Evolutionary conservation across 2,888 invertebrate genomes (phyloP).

Genomic region (Linhomoeus sp.): DNA sequence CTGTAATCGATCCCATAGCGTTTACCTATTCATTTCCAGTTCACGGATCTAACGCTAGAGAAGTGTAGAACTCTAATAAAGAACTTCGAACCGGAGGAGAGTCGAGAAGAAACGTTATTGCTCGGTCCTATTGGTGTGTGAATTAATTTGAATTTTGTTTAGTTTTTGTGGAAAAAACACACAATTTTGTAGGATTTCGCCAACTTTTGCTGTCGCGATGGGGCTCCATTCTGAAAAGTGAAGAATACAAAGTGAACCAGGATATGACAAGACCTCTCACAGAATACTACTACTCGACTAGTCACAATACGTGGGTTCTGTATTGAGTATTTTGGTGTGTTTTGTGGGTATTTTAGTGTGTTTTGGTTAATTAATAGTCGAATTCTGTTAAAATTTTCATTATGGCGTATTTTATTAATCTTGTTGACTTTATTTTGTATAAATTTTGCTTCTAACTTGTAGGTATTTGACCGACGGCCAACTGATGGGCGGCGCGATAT

Average conservation of each 20-base stretch:
- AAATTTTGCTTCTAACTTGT: slow-evolving; percentile 10
- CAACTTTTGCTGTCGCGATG: slow-evolving; percentile 29
- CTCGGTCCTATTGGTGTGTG: too few relatives aligned
- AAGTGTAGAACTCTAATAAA: neutral
- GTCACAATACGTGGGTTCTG: slow-evolving; percentile 41
- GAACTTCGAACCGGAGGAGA: slow-evolving; percentile 5
- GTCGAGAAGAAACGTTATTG: neutral
- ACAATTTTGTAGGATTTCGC: slow-evolving; percentile 25
- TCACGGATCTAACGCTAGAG: too few relatives aligned
- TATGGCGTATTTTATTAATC: too few relatives aligned
- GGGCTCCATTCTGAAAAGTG: slow-evolving; percentile 33
- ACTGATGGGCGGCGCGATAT: slow-evolving; percentile 37
- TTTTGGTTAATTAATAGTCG: neutral
- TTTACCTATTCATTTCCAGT: too few relatives aligned
- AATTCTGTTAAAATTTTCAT: neutral
- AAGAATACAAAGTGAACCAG: slow-evolving; percentile 34
- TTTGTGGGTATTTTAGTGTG: too few relatives aligned
- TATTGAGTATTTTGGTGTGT: too few relatives aligned
- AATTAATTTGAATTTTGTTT: too few relatives aligned
- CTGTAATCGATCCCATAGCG: too few relatives aligned
- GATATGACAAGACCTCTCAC: slow-evolving; percentile 38
- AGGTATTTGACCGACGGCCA: slow-evolving; percentile 39
- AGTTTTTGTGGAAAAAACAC: too few relatives aligned
- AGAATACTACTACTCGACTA: slow-evolving; percentile 39
- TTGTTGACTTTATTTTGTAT: too few relatives aligned